Evolutionary conservation across 2,113 vertebrate genomes (phyloP).

Genomic region (Tiliqua scincoides): DNA sequence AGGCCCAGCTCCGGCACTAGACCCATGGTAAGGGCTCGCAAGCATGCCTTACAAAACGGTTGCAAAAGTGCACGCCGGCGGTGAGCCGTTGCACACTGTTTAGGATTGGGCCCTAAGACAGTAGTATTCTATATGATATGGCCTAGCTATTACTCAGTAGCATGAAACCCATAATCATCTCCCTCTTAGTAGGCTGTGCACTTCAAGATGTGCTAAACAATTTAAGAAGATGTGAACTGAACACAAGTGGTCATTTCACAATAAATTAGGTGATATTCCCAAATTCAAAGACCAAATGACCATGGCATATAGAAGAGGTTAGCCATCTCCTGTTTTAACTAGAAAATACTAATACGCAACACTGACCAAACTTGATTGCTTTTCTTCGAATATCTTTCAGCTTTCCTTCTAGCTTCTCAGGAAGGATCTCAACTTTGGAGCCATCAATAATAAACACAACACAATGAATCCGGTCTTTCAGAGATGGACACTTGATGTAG

Average conservation of each 20-base stretch:
- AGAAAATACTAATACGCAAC: neutral
- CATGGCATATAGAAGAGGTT: no score
- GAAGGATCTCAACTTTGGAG: slow-evolving; percentile 63
- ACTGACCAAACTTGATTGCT: slow-evolving; percentile 59
- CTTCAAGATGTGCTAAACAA: no score
- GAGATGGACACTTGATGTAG: neutral
- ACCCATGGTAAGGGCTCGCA: no score
- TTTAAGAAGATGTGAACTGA: no score
- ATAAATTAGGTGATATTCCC: neutral
- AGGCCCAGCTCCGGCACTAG: no score
- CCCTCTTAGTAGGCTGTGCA: neutral
- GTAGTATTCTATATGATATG: no score
- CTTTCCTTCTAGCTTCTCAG: slow-evolving; percentile 67
- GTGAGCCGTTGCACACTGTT: no score
- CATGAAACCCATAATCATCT: neutral
- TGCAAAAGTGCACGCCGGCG: no score
- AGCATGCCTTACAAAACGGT: no score
- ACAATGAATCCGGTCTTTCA: slow-evolving; percentile 64
- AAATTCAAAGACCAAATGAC: neutral
- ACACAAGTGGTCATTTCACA: no score
- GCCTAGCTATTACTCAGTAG: neutral
- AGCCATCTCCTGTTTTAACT: neutral
- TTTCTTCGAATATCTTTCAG: slow-evolving; percentile 63
- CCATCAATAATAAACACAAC: slow-evolving; percentile 62
- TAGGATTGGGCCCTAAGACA: no score